Evolutionary conservation across 2,888 invertebrate species (phyloP), one percentile per base, ranked within the genome.

Genomic region (Perithous albicinctus): DNA sequence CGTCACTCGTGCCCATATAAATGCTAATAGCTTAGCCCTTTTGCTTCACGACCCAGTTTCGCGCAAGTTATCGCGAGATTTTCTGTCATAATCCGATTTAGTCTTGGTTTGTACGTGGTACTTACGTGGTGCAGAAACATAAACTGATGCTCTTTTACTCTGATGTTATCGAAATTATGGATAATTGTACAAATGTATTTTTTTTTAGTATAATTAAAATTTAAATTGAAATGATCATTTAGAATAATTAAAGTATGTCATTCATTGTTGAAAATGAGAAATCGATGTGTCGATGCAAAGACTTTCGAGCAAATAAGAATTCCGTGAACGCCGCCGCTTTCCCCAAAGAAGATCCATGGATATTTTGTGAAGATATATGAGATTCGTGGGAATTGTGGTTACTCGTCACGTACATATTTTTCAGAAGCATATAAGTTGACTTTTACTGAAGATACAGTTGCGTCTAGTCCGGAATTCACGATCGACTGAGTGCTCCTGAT

Each of bases 11-110:
- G 83, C 72, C 84, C 85, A 86, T 87, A 87, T 87, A 88, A 88
- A 88, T 87, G 87, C 87, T 86, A 87, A 88, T 87, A 73, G 84
- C 78, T 79, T 61, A 73, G 76, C 79, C n/a, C n/a, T 76, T 83
- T 84, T 77, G 82, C 77, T 78, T 78, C 64, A 35, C 76, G 85
- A 85, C 81, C 84, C 77, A 84, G 80, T 87, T 87, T 51, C 82
- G 76, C 74, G 77, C 78, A 73, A 78, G 63, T 78, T 78, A 74
- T 61, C 74, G 6, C 59, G 78, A 66, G 64, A 76, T 77, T 81
- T 78, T 80, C 75, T 73, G 73, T 61, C 80, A 80, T 86, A 84
- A 85, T 86, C 83, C 76, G 78, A 86, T 86, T 85, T 69, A 51
- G 15, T 67, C 66, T 67, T 72, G 20, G 72, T 43, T 48, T 48